A percentile compares a stretch with the other conserved stretches of the same genome.
Evolutionary conservation across 2,888 invertebrate genomes (phyloP).

Genomic region (Pachydiplax longipennis): DNA sequence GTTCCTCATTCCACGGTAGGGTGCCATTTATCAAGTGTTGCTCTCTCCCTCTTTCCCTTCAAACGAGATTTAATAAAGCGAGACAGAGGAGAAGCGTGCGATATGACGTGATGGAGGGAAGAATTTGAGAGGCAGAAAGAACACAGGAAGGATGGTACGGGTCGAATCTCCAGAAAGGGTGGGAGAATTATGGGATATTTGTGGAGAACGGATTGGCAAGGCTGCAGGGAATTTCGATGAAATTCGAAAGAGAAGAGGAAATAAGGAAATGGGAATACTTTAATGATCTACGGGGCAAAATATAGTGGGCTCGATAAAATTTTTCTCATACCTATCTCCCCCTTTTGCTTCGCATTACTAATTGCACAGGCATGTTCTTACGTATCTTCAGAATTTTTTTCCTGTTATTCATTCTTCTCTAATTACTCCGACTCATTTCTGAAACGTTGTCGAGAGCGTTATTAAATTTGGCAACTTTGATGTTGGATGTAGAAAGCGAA

Average conservation of each 20-base stretch:
- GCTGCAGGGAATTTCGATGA: not conserved
- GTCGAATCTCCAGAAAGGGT: not conserved
- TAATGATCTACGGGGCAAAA: not conserved
- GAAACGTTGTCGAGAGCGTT: not conserved
- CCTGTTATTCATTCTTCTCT: not conserved
- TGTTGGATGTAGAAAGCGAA: no score
- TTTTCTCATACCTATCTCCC: not conserved
- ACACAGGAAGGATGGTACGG: not conserved
- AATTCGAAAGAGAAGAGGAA: not conserved
- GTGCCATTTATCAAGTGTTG: slow-evolving; percentile 33
- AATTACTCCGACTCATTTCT: not conserved
- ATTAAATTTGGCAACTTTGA: not conserved
- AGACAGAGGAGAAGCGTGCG: not conserved
- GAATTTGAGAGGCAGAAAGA: not conserved
- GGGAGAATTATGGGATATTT: not conserved
- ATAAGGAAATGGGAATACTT: not conserved
- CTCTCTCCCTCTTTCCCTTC: not conserved
- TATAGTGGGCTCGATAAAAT: not conserved
- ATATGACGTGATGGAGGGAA: not conserved
- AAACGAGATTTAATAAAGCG: slow-evolving; percentile 28
- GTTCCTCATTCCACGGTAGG: not conserved
- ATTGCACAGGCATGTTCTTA: not conserved
- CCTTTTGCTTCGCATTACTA: not conserved
- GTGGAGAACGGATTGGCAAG: not conserved
- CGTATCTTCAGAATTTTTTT: not conserved